Evolutionary conservation across 2,888 invertebrate genomes (phyloP).

Genomic region (Anorthoa munda): DNA sequence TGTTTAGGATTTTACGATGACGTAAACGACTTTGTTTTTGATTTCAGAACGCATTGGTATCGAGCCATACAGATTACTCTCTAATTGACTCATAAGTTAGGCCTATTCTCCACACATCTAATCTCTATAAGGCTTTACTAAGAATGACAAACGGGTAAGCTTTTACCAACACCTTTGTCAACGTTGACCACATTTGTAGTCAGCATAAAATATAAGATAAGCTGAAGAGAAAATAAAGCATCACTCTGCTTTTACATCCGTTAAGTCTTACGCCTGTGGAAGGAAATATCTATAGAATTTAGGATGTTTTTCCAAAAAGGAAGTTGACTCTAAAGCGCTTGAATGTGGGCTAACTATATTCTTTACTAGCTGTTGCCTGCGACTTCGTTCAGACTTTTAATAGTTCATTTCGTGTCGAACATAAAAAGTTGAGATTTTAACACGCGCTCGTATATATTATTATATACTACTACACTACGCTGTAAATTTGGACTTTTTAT

Average conservation of each 20-base stretch:
- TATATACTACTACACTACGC: no score
- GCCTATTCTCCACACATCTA: not conserved
- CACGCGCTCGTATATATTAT: no score
- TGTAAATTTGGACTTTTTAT: no score
- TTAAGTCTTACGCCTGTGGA: constrained; percentile 4
- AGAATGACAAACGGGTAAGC: constrained; percentile 2
- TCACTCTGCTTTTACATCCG: constrained; percentile 12
- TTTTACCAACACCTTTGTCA: constrained; percentile 31
- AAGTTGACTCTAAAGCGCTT: no score
- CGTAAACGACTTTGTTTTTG: not conserved
- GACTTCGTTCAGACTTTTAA: no score
- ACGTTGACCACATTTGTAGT: constrained; percentile 18
- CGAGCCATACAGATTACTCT: no score
- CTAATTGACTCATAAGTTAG: not conserved
- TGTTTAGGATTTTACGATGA: no score
- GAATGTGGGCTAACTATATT: no score
- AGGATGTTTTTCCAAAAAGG: not conserved
- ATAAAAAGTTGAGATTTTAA: no score
- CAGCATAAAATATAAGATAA: constrained; percentile 15
- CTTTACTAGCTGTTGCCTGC: no score
- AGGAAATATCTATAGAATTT: constrained; percentile 2
- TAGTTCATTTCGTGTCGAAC: no score
- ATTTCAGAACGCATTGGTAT: no score
- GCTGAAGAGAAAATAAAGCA: not conserved
- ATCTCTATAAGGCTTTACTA: not conserved